A percentile compares a stretch with the other conserved stretches of the same genome.
Evolutionary conservation across 1,140 invertebrate species (phyloP).

Genomic region (Leptonema lineaticorne): DNA sequence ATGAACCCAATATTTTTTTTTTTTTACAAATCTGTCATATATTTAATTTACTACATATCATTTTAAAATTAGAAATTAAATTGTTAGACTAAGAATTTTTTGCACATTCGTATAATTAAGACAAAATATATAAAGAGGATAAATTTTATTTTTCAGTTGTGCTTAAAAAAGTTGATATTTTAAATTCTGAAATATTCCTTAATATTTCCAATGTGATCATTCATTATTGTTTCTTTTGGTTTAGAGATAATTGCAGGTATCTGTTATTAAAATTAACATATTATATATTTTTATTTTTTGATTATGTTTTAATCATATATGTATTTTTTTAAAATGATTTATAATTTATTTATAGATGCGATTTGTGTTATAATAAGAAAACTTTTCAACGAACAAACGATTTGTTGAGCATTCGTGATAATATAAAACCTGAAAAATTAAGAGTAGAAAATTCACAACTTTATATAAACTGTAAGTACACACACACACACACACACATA

Average conservation of each 20-base stretch:
- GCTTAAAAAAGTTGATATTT: conserved; percentile 29
- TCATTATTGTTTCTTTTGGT: conserved; percentile 51
- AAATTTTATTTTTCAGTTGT: conserved; percentile 34
- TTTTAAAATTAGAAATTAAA: too few species aligned
- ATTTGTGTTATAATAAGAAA: conserved; percentile 49
- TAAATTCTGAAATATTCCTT: conserved; percentile 43
- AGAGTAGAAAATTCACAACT: conserved; percentile 31
- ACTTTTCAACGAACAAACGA: conserved; percentile 51
- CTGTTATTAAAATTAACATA: conserved; percentile 28
- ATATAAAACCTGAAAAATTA: conserved; percentile 40
- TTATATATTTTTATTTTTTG: conserved; percentile 8
- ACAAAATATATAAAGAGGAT: too few species aligned
- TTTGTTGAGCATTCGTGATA: conserved; percentile 50
- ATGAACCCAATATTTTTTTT: too few species aligned
- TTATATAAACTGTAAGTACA: conserved; percentile 41
- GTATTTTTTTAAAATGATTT: too few species aligned
- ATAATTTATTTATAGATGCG: conserved; percentile 47
- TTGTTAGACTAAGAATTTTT: too few species aligned
- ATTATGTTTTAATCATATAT: conserved; percentile 1
- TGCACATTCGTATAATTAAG: too few species aligned
- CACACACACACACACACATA: not conserved
- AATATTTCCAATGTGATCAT: conserved; percentile 42
- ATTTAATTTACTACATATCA: too few species aligned
- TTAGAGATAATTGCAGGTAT: conserved; percentile 58
- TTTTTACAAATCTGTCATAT: too few species aligned